Percentiles rank a stretch among this genome's conserved stretches.
Evolutionary conservation across 2,797 vertebrate genomes (phyloP).

Genomic region (Chaetodon trifasciatus): DNA sequence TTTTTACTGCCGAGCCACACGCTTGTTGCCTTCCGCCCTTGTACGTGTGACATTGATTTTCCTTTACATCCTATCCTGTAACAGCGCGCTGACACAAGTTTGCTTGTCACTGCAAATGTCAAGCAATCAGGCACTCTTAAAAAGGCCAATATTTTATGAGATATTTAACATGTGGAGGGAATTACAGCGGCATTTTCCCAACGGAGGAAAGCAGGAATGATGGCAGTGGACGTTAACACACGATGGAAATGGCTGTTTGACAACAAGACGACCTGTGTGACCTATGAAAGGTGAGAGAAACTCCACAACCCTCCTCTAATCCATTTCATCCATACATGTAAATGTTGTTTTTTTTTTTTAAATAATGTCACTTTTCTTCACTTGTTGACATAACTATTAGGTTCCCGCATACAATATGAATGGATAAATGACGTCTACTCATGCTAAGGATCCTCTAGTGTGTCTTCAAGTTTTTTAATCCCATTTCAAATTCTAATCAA

Average conservation of each 20-base stretch:
- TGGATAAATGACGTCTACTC: background rate
- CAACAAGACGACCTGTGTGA: conserved; percentile 9
- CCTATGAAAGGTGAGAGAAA: background rate
- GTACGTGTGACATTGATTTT: conserved; percentile 73
- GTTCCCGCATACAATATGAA: conserved; percentile 4
- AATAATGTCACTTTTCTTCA: background rate
- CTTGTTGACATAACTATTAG: background rate
- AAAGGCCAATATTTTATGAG: conserved; percentile 79
- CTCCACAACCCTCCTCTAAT: background rate
- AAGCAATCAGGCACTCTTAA: conserved; percentile 70
- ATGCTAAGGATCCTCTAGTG: background rate
- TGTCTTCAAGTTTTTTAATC: background rate
- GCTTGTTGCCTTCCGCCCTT: conserved; percentile 44
- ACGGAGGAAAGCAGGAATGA: conserved; percentile 20
- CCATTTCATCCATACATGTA: conserved; percentile 7
- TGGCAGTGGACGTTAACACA: conserved; percentile 32
- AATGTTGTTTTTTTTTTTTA: conserved; percentile 9
- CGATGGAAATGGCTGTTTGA: conserved; percentile 28
- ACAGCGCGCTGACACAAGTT: conserved; percentile 64
- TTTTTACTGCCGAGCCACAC: conserved; percentile 14
- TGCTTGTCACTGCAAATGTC: conserved; percentile 81
- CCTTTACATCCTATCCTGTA: conserved; percentile 48
- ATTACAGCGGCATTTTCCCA: conserved; percentile 63
- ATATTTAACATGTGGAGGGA: conserved; percentile 76
- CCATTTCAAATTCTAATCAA: background rate